Evolutionary conservation across 2,797 vertebrate species (phyloP).

Genomic region (Hozukius guyotensis): DNA sequence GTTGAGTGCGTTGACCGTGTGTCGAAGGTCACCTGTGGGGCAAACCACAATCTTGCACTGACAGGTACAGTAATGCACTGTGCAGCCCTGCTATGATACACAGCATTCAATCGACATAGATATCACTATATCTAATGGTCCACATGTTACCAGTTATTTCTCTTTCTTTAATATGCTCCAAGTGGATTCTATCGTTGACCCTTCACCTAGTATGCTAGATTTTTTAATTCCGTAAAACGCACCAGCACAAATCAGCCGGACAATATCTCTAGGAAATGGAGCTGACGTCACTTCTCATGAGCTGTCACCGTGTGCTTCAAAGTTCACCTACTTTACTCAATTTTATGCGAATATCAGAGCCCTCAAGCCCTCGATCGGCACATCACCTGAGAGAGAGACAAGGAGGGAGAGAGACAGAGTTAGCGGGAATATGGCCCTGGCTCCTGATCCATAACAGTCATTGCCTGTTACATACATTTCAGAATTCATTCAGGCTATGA

Average conservation of each 20-base stretch:
- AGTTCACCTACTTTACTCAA: constrained; percentile 90
- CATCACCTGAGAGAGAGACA: constrained; percentile 71
- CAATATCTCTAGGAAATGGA: constrained; percentile 16
- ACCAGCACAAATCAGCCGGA: constrained; percentile 13
- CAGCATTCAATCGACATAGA: not conserved
- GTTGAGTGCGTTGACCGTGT: constrained; percentile 54
- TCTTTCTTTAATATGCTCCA: not conserved
- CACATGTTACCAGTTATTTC: not conserved
- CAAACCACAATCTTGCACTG: constrained; percentile 61
- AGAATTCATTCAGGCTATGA: constrained; percentile 99
- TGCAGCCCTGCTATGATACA: not conserved
- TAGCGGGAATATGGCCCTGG: constrained; percentile 88
- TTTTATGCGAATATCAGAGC: constrained; percentile 90
- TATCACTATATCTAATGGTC: not conserved
- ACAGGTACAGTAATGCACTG: constrained; percentile 53
- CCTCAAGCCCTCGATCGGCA: constrained; percentile 75
- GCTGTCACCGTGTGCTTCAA: constrained; percentile 80
- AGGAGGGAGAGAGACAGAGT: constrained; percentile 51
- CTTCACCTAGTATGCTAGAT: not conserved
- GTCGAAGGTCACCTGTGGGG: constrained; percentile 68
- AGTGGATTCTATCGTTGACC: not conserved
- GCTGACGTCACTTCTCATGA: constrained; percentile 63
- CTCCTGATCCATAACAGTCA: constrained; percentile 99
- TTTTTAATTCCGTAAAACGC: not conserved
- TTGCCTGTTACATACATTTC: constrained; percentile 99